Evolutionary conservation across 2,888 invertebrate species (phyloP).

Genomic region (Podotricha telesiphe): DNA sequence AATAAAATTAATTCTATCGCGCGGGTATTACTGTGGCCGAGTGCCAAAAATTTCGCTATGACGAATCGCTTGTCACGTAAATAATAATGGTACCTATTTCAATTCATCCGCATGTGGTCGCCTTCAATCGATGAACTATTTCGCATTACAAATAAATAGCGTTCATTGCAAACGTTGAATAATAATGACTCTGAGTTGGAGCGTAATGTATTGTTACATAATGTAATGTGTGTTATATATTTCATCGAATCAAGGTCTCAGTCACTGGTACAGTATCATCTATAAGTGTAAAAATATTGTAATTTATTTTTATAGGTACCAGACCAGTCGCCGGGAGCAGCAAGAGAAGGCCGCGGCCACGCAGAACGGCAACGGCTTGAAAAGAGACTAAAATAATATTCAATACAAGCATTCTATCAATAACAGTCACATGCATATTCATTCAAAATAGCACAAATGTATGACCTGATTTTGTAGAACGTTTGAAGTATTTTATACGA

Average conservation of each 20-base stretch:
- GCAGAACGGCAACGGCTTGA: constrained; percentile 85
- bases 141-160: constrained; percentile 8
- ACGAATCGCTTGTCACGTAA: constrained; percentile 64
- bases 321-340: constrained; percentile 81
- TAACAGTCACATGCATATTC: constrained; percentile 19
- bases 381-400: constrained; percentile 78
- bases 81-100: constrained; percentile 39
- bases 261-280: neutral
- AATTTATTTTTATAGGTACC: constrained; percentile 71
- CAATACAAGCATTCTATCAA: constrained; percentile 18
- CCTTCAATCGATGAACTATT: constrained; percentile 20
- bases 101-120: constrained; percentile 17
- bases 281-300: constrained; percentile 1
- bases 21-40: constrained; percentile 59
- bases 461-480: constrained; percentile 23
- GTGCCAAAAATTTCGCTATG: constrained; percentile 64
- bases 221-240: constrained; percentile 8
- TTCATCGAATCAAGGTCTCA: neutral
- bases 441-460: constrained; percentile 19
- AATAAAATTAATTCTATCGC: constrained; percentile 69
- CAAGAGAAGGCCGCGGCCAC: constrained; percentile 70
- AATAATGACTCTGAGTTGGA: neutral
- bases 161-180: constrained; percentile 9
- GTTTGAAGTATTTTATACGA: constrained; percentile 16
- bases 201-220: neutral